Conservation (phyloP, 2,797 vertebrate species). For the Pristis pectinata region DNA sequence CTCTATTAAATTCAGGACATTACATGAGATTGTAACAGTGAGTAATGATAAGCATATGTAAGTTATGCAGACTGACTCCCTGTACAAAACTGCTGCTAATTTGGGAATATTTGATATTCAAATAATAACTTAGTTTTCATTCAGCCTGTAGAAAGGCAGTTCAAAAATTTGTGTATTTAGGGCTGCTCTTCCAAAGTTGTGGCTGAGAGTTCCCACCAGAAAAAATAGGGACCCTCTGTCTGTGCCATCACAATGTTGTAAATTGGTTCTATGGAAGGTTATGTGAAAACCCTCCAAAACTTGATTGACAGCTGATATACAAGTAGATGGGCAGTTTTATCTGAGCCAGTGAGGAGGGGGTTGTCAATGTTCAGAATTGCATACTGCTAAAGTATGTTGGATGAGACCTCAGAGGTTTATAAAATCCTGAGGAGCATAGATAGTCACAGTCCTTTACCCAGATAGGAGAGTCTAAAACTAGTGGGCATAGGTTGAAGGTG, state of each 20-base stretch:
- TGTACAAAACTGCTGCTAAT: background rate
- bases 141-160: background rate
- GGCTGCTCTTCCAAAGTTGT: background rate
- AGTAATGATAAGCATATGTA: background rate
- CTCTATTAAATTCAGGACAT: background rate
- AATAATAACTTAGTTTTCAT: background rate
- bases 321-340: background rate
- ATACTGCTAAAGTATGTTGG: too few species aligned
- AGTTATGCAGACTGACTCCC: background rate
- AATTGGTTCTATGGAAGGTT: background rate
- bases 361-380: too few species aligned
- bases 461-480: too few species aligned
- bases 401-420: too few species aligned
- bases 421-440: too few species aligned
- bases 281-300: too few species aligned
- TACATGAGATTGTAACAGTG: background rate
- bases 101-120: background rate
- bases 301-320: background rate
- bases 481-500: too few species aligned
- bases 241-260: background rate
- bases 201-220: background rate
- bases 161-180: background rate
- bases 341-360: too few species aligned
- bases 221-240: background rate
- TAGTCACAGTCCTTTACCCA: too few species aligned